These are phyloP conservation scores for Habropoda laboriosa DNA, from an alignment of 1,140 invertebrate species.

Conservation along the genomic window DNA sequence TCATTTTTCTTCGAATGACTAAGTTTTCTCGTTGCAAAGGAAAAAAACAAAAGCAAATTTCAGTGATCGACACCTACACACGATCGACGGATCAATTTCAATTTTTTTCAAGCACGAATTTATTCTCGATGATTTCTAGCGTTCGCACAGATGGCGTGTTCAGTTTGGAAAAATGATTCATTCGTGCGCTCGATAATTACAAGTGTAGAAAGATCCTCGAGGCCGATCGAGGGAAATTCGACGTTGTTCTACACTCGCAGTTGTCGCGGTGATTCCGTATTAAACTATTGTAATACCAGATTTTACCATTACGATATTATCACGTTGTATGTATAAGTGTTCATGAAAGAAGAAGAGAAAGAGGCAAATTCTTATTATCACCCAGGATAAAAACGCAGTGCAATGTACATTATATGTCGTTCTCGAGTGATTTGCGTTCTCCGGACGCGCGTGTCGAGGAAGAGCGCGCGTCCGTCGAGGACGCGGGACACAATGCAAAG, in stretches of 20 bases:
- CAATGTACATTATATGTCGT: conserved; percentile 49
- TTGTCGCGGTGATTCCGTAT: conserved; percentile 40
- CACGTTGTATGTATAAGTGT: conserved; percentile 64
- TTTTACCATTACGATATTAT: conserved; percentile 65
- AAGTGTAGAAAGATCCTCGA: conserved; percentile 28
- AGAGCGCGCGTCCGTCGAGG: background rate
- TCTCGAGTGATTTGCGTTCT: conserved; percentile 43
- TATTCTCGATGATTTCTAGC: background rate
- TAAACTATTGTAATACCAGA: conserved; percentile 56
- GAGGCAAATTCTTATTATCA: conserved; percentile 33
- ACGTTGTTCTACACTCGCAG: conserved; percentile 29
- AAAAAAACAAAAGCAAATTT: no score
- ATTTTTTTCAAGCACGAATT: no score
- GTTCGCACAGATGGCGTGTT: background rate
- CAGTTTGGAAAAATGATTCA: conserved; percentile 18
- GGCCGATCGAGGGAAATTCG: conserved; percentile 30
- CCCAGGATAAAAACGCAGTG: conserved; percentile 46
- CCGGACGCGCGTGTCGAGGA: background rate
- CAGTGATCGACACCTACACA: no score
- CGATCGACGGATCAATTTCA: no score
- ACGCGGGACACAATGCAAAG: conserved; percentile 5
- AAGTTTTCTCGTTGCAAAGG: no score
- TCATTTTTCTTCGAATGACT: no score
- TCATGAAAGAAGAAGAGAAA: conserved; percentile 34
- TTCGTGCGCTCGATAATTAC: conserved; percentile 15